A percentile compares a stretch with the other conserved stretches of the same genome.
Conservation (phyloP, 1,140 invertebrate genomes). For the Uloborus diversus region DNA sequence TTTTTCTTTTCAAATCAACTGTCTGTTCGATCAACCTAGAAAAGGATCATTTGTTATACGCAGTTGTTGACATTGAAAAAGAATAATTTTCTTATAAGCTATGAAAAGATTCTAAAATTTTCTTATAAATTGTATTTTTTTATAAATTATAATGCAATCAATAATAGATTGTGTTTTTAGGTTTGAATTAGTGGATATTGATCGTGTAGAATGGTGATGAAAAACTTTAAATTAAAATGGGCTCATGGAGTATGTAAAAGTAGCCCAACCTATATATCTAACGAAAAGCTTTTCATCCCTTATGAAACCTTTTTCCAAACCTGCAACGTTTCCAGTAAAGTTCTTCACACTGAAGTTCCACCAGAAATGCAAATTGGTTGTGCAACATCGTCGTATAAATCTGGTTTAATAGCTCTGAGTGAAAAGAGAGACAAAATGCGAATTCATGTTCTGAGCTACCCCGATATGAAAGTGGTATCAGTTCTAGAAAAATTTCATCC, state of each 20-base stretch:
- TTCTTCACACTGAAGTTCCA: background rate
- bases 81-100: too few species aligned
- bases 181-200: too few species aligned
- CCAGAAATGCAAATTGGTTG: conserved; percentile 9
- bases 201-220: too few species aligned
- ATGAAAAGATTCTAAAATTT: too few species aligned
- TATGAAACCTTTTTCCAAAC: background rate
- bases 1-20: too few species aligned
- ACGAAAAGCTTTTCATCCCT: background rate
- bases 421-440: background rate
- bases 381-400: background rate
- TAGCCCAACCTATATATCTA: background rate
- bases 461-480: background rate
- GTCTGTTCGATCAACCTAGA: too few species aligned
- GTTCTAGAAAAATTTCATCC: background rate
- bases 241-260: background rate
- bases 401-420: background rate
- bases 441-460: conserved; percentile 1
- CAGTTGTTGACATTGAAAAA: too few species aligned
- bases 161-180: too few species aligned
- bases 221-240: conserved; percentile 13
- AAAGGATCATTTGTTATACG: too few species aligned
- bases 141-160: too few species aligned
- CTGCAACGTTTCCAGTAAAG: background rate
- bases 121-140: too few species aligned